Conservation (phyloP, 2,113 vertebrate genomes). For the Tragelaphus imberbis region DNA sequence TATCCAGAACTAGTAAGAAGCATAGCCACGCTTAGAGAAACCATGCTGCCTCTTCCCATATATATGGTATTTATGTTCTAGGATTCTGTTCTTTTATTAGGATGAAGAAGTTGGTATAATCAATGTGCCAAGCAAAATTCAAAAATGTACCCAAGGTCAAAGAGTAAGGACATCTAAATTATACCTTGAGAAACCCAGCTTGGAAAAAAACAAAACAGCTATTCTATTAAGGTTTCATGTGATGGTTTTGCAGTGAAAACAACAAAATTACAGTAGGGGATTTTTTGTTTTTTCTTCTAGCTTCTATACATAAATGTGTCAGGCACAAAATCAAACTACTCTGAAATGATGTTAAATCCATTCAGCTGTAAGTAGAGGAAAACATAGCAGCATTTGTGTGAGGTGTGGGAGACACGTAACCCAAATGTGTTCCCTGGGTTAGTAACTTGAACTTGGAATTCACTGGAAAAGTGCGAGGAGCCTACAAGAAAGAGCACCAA, state of each 20-base stretch:
- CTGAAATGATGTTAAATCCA: constrained; percentile 58
- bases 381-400: constrained; percentile 44
- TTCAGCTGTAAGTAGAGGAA: constrained; percentile 49
- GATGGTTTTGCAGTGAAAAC: constrained; percentile 17
- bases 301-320: constrained; percentile 61
- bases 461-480: constrained; percentile 55
- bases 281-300: constrained; percentile 5
- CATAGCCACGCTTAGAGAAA: background rate
- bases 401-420: constrained; percentile 60
- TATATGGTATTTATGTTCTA: background rate
- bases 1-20: background rate
- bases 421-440: constrained; percentile 34
- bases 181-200: background rate
- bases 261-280: background rate
- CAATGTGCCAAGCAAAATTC: background rate
- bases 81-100: background rate
- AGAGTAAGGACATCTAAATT: background rate
- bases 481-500: constrained; percentile 65
- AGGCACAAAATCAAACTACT: constrained; percentile 52
- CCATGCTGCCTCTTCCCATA: background rate
- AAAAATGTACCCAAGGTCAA: background rate
- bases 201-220: background rate
- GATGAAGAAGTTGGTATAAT: background rate
- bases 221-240: background rate
- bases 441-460: constrained; percentile 65